phyloP scores from a whole-genome alignment of 64 coral and sea anemone species.

The Pocillopora verrucosa region DNA sequence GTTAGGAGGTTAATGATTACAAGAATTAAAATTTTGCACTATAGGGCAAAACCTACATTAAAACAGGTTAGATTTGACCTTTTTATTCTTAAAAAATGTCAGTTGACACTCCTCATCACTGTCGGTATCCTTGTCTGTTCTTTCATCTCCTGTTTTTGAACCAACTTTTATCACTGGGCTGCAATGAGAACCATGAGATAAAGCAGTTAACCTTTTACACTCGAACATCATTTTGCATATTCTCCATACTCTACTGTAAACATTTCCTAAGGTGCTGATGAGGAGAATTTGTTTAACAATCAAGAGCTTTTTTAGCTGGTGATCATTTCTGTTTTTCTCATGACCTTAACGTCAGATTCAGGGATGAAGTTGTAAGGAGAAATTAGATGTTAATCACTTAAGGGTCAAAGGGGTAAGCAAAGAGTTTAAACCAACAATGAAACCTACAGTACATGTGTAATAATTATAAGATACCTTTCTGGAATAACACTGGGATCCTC shows the following conservation, averaged over 20 bases:
- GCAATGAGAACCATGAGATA: not conserved
- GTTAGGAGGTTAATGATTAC: not conserved
- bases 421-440: not conserved
- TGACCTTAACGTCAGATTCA: too few species aligned
- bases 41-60: not conserved
- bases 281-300: too few species aligned
- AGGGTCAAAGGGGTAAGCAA: not conserved
- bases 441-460: not conserved
- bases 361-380: not conserved
- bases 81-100: not conserved
- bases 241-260: too few species aligned
- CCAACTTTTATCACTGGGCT: conserved; percentile 49
- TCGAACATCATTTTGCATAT: too few species aligned
- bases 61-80: not conserved
- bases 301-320: too few species aligned
- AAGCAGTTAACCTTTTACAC: not conserved
- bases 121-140: not conserved
- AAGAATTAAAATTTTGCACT: not conserved
- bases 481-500: conserved; percentile 8
- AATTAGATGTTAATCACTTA: not conserved
- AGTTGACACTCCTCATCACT: conserved; percentile 18
- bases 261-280: too few species aligned
- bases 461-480: conserved; percentile 25
- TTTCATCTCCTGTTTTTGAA: not conserved
- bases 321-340: too few species aligned